These are phyloP conservation scores for Pandion haliaetus DNA, from an alignment of 2,113 vertebrate genomes.

Conservation along the genomic window DNA sequence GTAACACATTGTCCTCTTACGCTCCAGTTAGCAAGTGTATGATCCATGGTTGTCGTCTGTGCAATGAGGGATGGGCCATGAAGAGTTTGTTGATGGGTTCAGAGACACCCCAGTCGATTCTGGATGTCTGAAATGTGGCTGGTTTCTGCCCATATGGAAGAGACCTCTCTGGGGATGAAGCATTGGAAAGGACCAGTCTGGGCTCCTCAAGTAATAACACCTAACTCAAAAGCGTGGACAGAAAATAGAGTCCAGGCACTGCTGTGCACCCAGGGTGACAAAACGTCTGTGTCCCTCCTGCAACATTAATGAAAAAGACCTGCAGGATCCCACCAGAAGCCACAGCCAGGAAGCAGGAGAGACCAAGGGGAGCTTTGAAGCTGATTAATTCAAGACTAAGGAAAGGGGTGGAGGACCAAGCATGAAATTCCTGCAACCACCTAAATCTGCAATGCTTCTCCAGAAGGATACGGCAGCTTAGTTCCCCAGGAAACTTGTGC, in stretches of 20 bases:
- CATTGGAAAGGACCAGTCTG: not conserved
- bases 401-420: not conserved
- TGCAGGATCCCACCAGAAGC: not conserved
- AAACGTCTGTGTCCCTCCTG: not conserved
- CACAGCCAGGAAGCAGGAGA: not conserved
- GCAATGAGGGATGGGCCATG: not conserved
- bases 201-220: not conserved
- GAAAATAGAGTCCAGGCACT: not conserved
- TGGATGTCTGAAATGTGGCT: not conserved
- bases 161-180: not conserved
- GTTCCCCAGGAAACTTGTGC: not conserved
- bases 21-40: not conserved
- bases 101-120: not conserved
- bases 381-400: not conserved
- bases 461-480: not conserved
- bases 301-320: not conserved
- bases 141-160: not conserved
- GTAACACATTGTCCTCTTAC: not conserved
- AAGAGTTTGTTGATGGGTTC: not conserved
- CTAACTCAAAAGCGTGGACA: not conserved
- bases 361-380: not conserved
- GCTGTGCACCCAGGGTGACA: not conserved
- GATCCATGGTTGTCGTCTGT: not conserved
- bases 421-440: accelerated
- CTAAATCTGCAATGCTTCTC: not conserved